Evolutionary conservation across 37 sponge, comb jelly and placozoan species (phyloP).

Genomic region (Cliona cf. orientalis): DNA sequence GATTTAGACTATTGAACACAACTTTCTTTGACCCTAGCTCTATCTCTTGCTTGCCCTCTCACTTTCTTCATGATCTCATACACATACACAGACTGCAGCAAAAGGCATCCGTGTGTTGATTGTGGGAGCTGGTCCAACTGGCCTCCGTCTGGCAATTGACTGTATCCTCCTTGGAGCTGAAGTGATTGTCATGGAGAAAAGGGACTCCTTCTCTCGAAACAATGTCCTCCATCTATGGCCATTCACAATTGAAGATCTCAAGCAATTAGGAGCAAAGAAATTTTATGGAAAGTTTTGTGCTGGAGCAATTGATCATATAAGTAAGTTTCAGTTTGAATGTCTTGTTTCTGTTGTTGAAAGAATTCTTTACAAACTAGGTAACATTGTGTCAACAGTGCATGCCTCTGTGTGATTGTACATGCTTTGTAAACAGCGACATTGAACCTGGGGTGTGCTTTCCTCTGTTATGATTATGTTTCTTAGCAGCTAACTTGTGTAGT

Average conservation of each 20-base stretch:
- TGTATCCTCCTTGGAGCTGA: conserved; percentile 76
- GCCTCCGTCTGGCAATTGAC: conserved; percentile 85
- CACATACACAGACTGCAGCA: conserved; percentile 30
- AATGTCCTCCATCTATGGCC: conserved; percentile 96
- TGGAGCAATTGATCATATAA: conserved; percentile 89
- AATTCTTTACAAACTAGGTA: no score
- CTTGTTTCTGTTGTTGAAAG: background rate
- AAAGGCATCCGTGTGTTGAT: conserved; percentile 27
- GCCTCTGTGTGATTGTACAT: no score
- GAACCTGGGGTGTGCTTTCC: no score
- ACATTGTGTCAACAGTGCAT: no score
- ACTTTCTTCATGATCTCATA: background rate
- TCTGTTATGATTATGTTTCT: no score
- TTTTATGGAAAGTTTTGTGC: conserved; percentile 94
- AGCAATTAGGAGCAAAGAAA: conserved; percentile 86
- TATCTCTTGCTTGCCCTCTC: background rate
- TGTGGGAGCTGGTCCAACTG: conserved; percentile 87
- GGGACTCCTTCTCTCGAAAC: conserved; percentile 81
- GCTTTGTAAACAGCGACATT: no score
- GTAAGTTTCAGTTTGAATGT: conserved; percentile 49
- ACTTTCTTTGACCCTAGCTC: no score
- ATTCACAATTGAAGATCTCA: conserved; percentile 87
- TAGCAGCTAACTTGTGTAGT: no score
- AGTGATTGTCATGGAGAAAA: conserved; percentile 83
- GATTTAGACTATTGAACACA: no score